These are phyloP conservation scores for Eptatretus burgeri DNA, from an alignment of 2,113 vertebrate genomes.

Conservation along the genomic window DNA sequence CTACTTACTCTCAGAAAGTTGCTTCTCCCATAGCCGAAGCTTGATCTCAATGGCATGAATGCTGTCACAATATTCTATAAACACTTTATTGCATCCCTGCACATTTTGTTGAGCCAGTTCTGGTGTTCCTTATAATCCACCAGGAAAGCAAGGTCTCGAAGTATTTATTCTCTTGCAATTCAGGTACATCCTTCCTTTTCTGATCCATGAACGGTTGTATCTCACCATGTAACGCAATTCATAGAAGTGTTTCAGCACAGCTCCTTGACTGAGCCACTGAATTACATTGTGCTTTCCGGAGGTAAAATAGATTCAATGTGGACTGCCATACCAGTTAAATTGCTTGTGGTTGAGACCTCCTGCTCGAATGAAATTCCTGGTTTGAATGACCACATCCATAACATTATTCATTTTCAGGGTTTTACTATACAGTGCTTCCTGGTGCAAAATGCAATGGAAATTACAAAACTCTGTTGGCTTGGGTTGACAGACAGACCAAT, in stretches of 20 bases:
- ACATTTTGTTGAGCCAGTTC: too few species aligned
- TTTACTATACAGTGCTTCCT: conserved; percentile 7
- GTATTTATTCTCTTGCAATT: conserved; percentile 7
- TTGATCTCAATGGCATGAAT: conserved; percentile 8
- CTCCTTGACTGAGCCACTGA: conserved; percentile 1
- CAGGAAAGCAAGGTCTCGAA: conserved; percentile 11
- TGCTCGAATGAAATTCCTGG: not conserved
- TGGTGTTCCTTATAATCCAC: conserved; percentile 10
- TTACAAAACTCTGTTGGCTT: not conserved
- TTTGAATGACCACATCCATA: not conserved
- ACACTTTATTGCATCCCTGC: conserved; percentile 9
- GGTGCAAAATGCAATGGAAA: conserved; percentile 7
- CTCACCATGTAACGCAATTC: conserved; percentile 6
- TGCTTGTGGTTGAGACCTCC: not conserved
- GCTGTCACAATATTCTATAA: conserved; percentile 8
- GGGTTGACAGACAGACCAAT: not conserved
- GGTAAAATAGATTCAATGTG: not conserved
- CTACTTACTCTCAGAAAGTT: too few species aligned
- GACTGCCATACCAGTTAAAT: not conserved
- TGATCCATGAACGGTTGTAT: conserved; percentile 9
- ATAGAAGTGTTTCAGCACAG: not conserved
- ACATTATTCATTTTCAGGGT: conserved; percentile 8
- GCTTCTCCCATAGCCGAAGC: conserved; percentile 10
- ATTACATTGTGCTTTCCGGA: not conserved
- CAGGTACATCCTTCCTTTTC: too few species aligned